Evolutionary conservation across 1,140 invertebrate species (phyloP).

Genomic region (Campoletis sonorensis): DNA sequence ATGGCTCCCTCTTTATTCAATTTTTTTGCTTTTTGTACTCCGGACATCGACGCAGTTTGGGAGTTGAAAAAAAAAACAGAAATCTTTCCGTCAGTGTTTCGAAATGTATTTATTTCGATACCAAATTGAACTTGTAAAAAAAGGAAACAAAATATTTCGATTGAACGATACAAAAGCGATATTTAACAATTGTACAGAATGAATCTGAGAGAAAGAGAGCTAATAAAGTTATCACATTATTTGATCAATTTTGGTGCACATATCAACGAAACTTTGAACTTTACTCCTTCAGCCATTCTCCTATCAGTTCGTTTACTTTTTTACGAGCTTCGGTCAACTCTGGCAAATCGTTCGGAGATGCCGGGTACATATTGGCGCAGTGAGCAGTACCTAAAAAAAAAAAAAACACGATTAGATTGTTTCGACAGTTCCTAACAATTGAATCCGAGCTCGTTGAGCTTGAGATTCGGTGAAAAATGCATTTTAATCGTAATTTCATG

Average conservation of each 20-base stretch:
- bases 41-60: no score
- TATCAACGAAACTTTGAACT: constrained; percentile 26
- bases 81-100: no score
- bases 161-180: not conserved
- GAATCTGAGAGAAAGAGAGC: constrained; percentile 39
- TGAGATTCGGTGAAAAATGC: constrained; percentile 12
- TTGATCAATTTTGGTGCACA: constrained; percentile 41
- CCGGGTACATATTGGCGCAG: constrained; percentile 88
- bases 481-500: not conserved
- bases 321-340: constrained; percentile 81
- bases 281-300: constrained; percentile 73
- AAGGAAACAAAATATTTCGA: constrained; percentile 10
- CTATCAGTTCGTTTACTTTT: constrained; percentile 79
- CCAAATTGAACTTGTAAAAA: constrained; percentile 1
- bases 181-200: not conserved
- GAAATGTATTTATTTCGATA: no score
- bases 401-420: constrained; percentile 45
- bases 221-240: constrained; percentile 39
- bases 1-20: not conserved
- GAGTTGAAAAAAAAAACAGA: no score
- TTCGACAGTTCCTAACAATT: not conserved
- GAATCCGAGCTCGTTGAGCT: not conserved
- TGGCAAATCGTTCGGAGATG: constrained; percentile 79
- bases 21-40: not conserved
- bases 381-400: constrained; percentile 84